Evolutionary conservation across 1,140 invertebrate species (phyloP), one percentile per base, ranked within the genome.

Genomic region (Pararge aegeria): DNA sequence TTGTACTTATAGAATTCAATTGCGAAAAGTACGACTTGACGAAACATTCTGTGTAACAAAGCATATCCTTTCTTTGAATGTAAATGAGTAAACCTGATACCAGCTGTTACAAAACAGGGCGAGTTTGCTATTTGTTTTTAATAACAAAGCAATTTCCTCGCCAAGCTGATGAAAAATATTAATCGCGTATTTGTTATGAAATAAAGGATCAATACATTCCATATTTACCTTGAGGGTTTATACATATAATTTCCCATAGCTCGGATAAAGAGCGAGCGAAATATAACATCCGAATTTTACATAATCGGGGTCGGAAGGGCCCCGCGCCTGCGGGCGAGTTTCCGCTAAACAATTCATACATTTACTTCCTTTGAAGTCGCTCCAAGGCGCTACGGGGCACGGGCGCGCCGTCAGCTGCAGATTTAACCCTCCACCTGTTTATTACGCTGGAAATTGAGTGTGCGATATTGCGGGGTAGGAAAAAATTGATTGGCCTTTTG

Each of bases 331-430:
- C 64, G 78, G 78, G 76, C 67, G 70, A 73, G 63, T 84, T 80
- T 80, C 75, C 77, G 78, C 73, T 83, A 83, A 87, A 87, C 84
- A 87, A 87, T 84, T 83, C 81, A 85, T 84, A 84, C 80, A 82
- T 84, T 83, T 84, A 81, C 83, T 77, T 78, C 78, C 84, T 85
- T 87, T 87, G 82, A 85, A 81, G 82, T 84, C 54, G 27, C 46
- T 49, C 4, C 21, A 49, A 49, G 46, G 46, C 73, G 82, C 84
- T 81, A 62, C 70, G 74, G 80, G n/a, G n/a, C n/a, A n/a, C n/a
- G n/a, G n/a, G n/a, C n/a, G 82, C 77, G 73, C 61, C 74, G 84
- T 87, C 84, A 85, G 69, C 64, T 73, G 74, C 83, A 84, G 76
- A 76, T 70, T 80, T 79, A 77, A 73, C 75, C 78, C 68, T 62